Base-by-base conservation (phyloP, 2,888 invertebrate genomes). In the Pristionchus mayeri region DNA sequence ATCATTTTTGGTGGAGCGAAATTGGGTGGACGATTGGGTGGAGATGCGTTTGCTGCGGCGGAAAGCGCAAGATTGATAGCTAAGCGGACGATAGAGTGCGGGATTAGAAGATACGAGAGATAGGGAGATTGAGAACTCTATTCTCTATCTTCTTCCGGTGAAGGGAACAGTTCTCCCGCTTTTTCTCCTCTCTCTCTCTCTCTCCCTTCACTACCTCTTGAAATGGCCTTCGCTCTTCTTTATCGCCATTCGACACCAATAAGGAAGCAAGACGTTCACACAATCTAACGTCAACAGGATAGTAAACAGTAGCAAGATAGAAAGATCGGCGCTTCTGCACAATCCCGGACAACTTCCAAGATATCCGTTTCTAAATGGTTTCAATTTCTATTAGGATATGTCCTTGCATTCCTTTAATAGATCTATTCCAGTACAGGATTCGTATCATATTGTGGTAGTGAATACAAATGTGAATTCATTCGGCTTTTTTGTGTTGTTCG, bases 71-170 rank as follows among this genome's bases (percentile, higher is more conserved):
- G 67, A 67, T 67, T 34, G 67, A 67, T 37, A 21, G 16, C 27
- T 44, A 44, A 44, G 44, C 44, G 13, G 6, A 9, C 44, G 6
- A 44, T 57, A 24, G 57, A 57, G 57, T 13, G 24, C n/a, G n/a
- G n/a, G n/a, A n/a, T 30, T 27, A 27, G 27, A 11, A 6, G 27
- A n/a, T 7, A 30, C 52, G 54, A 79, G n/a, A 9, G 79, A 54
- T 18, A n/a, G 37, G 79, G 76, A 54, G 52, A 40, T 30, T 34
- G 78, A 40, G 79, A 54, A 50, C 48, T 44, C 48, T 76, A 27
- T 44, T 76, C 27, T 48, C 76, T 48, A 27, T 44, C 48, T 18
- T 48, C 76, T 48, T 76, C 76, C 76, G 76, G 76, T 48, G 76
- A 24, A 40, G n/a, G 67, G 37, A 67, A 67, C 37, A 13, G 67